phyloP scores from a whole-genome alignment of 2,113 vertebrate species.

The Aramus guarauna region DNA sequence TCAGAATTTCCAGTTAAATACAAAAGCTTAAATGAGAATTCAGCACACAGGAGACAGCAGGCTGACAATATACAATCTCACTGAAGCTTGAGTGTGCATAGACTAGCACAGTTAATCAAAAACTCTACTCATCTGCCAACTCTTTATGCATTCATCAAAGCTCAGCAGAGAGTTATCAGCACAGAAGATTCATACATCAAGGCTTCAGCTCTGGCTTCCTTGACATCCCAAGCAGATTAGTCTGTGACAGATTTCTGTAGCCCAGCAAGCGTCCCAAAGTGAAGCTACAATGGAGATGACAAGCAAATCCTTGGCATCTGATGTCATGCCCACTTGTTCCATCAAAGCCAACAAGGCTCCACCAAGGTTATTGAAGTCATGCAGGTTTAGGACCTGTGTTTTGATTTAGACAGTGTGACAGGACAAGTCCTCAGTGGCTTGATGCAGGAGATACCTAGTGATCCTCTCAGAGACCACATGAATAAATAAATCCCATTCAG shows the following conservation, averaged over 20 bases:
- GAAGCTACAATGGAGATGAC: constrained; percentile 18
- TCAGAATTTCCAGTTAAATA: constrained; percentile 60
- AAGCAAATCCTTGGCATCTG: constrained; percentile 25
- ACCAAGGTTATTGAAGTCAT: constrained; percentile 1
- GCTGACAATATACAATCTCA: constrained; percentile 58
- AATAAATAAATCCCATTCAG: neutral
- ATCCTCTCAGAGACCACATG: neutral
- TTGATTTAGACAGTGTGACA: constrained; percentile 23
- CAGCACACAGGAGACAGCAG: constrained; percentile 53
- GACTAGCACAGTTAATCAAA: constrained; percentile 67
- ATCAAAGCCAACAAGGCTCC: constrained; percentile 33
- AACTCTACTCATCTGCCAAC: constrained; percentile 50
- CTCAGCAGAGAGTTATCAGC: constrained; percentile 55
- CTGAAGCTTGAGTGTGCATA: constrained; percentile 48
- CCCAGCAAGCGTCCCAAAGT: constrained; percentile 13
- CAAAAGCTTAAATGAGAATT: constrained; percentile 65
- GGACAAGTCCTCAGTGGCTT: neutral
- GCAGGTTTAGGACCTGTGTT: constrained; percentile 9
- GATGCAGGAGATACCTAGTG: neutral
- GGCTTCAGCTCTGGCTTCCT: constrained; percentile 30
- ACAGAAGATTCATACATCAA: constrained; percentile 58
- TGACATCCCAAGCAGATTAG: constrained; percentile 61
- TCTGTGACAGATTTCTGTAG: constrained; percentile 49
- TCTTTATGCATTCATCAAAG: constrained; percentile 67
- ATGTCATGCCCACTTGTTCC: constrained; percentile 30